Conservation (phyloP, 2,797 vertebrate species). For the Darevskia mixta region DNA sequence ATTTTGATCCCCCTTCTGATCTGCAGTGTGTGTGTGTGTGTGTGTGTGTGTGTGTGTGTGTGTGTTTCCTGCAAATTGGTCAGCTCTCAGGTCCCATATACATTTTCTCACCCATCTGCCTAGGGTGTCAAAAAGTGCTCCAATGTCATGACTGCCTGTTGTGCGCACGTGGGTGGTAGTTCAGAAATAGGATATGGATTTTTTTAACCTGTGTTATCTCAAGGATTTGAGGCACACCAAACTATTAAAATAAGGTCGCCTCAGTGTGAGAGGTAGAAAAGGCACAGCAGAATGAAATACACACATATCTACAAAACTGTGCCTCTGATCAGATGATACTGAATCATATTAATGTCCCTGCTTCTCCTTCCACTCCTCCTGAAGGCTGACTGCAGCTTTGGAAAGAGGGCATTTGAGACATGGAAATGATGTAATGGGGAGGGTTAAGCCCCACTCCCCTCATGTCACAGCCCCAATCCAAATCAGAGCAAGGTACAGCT, state of each 20-base stretch:
- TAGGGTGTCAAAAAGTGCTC: not conserved
- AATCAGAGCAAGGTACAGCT: too few relatives aligned
- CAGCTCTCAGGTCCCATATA: not conserved
- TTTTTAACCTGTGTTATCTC: not conserved
- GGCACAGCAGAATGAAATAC: not conserved
- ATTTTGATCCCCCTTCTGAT: not conserved
- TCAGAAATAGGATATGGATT: not conserved
- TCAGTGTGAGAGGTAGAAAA: too few relatives aligned
- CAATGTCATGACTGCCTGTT: not conserved
- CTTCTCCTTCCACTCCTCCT: not conserved
- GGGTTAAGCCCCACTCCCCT: too few relatives aligned
- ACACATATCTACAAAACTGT: not conserved
- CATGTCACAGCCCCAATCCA: too few relatives aligned
- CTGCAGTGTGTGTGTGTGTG: not conserved
- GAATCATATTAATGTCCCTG: not conserved
- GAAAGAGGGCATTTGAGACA: too few relatives aligned
- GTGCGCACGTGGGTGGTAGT: too few relatives aligned
- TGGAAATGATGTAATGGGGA: too few relatives aligned
- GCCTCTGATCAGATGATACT: not conserved
- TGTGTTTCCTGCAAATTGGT: not conserved
- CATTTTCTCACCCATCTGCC: not conserved
- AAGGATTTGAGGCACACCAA: not conserved
- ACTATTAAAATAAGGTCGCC: not conserved
- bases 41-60: too few relatives aligned
- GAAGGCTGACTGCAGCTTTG: not conserved